Evolutionary conservation across 2,797 vertebrate species (phyloP), one percentile per base, ranked within the genome.

Genomic region (Carcharodon carcharias): DNA sequence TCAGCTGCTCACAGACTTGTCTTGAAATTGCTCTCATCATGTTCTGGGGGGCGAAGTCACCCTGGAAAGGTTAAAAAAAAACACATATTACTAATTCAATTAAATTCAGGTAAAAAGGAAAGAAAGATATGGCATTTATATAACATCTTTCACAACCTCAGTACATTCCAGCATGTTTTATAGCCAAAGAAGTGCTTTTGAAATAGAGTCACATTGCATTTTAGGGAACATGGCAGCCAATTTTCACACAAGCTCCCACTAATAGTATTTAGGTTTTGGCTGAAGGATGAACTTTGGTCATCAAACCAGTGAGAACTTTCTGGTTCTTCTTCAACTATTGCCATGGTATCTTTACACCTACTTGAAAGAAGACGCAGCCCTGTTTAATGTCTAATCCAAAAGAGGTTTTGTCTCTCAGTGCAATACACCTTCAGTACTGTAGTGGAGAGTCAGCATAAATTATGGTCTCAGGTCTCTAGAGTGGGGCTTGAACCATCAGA

Each of bases 21-120:
- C 99, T 98, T 97, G 99, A 99, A 96, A 99, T 99, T 96, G 99
- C 98, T 85, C 99, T 97, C 99, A 99, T 99, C 99, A 99, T 99
- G 97, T 99, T 99, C 98, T 99, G 99, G 96, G 99, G 99, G 97
- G 99, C 99, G 63, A 99, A 98, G 96, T 99, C 99, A 31, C 99
- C 99, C 99, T 99, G 97, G 97, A 95, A 95, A 77, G 0, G 8
- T 77, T 31, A 97, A 96, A 97, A 96, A 96, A 0, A 97, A 56
- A 85, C 96, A 96, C 88, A 5, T 85, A 14, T 65, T 35, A 96
- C 40, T n/a, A 28, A 96, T 77, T 63, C 12, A 80, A 4, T 77
- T 77, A 40, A 58, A 65, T 67, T 2, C n/a, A 45, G 8, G 61
- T 26, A 40, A 40, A 40, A 93, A 58, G 28, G 12, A 58, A 91